Base-by-base conservation (phyloP, 2,113 vertebrate genomes). In the Petrocephalus zakoni region DNA sequence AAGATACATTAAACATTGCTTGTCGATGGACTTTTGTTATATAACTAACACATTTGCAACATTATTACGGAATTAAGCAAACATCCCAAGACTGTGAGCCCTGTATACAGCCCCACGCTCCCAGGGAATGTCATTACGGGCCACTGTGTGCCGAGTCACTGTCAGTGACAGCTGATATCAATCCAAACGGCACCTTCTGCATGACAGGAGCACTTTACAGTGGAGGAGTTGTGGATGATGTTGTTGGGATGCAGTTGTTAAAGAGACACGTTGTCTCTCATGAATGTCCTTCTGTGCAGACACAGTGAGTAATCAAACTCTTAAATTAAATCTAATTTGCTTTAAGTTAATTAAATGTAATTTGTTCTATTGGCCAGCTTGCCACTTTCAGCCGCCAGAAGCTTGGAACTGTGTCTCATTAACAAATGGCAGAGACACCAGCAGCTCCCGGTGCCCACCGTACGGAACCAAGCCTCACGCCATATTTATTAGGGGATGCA, bases 301-400 rank as follows among this genome's bases (percentile, higher is more conserved):
- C 13, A 15, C 29, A 19, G 68, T 75, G 25, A 37, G 17, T 52
- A 0, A 51, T 46, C 46, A 85, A 85, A 51, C 46, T 52, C n/a
- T 51, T 25, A 51, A 85, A n/a, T 85, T 15, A n/a, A 84, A 49
- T 52, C 22, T 51, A 25, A 49, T 49, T 51, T 85, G 82, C 46
- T 85, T 85, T 51, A 51, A 51, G 46, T 85, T 85, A 51, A 85
- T 85, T 25, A 85, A 85, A 49, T 85, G 82, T 83, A 83, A 83
- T 49, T 83, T 49, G 81, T n/a, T 83, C 46, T 83, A 49, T 46
- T 83, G 47, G 37, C 81, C 46, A 21, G 47, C 25, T n/a, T 83
- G 81, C 34, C 19, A 21, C 42, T 46, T 19, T 46, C 37, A 46
- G 49, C 9, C 52, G 46, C 25, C 49, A 46, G 19, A 19, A n/a